Evolutionary conservation across 2,113 vertebrate species (phyloP), one percentile per base, ranked within the genome.

Genomic region (Tragelaphus imberbis): DNA sequence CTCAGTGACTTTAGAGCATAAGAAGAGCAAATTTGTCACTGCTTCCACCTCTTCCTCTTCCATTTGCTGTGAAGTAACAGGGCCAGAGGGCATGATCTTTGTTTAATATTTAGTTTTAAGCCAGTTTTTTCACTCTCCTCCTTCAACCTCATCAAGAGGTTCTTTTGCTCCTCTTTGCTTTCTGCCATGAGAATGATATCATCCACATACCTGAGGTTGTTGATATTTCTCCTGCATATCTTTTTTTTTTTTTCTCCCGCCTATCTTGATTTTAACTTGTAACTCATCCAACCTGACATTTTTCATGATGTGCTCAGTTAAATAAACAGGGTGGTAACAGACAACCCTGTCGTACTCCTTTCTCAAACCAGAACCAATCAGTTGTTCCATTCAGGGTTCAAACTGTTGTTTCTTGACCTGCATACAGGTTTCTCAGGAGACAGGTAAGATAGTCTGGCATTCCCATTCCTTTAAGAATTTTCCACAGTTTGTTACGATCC

Each of bases 321-420:
- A 71, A 12, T 71, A 40, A 40, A 71, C 19, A 71, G n/a, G 19
- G 19, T 40, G 19, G 19, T n/a, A 40, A 23, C 68, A 71, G 19
- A 71, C 19, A 71, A n/a, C 10, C n/a, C n/a, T 40, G 10, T 40
- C 1, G 0, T 12, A 40, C n/a, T 40, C n/a, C 2, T 71, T 71
- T 71, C 68, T 40, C 68, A 40, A 71, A 71, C 10, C 5, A 71
- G 10, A 71, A 71, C 68, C 68, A 71, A 40, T 40, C n/a, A 36
- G 19, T 40, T 36, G 19, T 40, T 40, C 68, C 68, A 71, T 71
- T 23, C 68, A 71, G n/a, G 68, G n/a, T 71, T 71, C n/a, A 71
- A 71, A 40, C 68, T 40, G 68, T 71, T 40, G 19, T 11, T 12
- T 71, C 68, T 71, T 40, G n/a, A 71, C n/a, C 9, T 71, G n/a